A percentile compares a stretch with the other conserved stretches of the same genome.
phyloP scores from a whole-genome alignment of 2,797 vertebrate species.

The Gymnothorax reevesii region DNA sequence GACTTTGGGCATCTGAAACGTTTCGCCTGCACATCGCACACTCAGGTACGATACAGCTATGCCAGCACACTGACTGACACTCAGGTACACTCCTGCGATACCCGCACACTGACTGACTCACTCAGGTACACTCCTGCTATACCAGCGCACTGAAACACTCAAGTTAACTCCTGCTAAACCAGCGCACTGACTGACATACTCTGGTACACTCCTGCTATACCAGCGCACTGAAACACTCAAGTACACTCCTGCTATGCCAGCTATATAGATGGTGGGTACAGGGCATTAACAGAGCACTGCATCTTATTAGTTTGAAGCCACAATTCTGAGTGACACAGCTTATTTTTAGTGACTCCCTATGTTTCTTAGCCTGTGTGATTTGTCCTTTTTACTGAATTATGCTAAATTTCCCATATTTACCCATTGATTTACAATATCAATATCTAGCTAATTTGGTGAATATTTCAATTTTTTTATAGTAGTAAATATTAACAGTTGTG shows the following conservation, averaged over 20 bases:
- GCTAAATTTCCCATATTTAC: neutral
- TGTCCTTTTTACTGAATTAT: neutral
- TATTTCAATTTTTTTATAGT: neutral
- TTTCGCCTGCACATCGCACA: constrained; percentile 92
- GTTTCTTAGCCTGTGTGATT: neutral
- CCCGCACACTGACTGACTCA: too few relatives aligned
- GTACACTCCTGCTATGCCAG: too few relatives aligned
- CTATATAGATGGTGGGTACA: too few relatives aligned
- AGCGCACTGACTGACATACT: too few relatives aligned
- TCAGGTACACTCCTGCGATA: too few relatives aligned
- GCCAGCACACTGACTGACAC: too few relatives aligned
- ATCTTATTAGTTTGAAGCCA: neutral
- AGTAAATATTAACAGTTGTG: neutral
- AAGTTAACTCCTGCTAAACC: too few relatives aligned
- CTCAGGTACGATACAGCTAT: constrained; percentile 82
- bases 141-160: too few relatives aligned
- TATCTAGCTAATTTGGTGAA: neutral
- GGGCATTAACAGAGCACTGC: too few relatives aligned
- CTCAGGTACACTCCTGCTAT: too few relatives aligned
- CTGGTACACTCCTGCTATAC: too few relatives aligned
- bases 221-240: too few relatives aligned
- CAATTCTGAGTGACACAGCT: neutral
- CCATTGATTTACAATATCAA: neutral
- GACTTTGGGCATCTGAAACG: constrained; percentile 95
- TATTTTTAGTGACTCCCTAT: neutral